phyloP scores from a whole-genome alignment of 2,113 vertebrate species.

The Ameiurus melas region DNA sequence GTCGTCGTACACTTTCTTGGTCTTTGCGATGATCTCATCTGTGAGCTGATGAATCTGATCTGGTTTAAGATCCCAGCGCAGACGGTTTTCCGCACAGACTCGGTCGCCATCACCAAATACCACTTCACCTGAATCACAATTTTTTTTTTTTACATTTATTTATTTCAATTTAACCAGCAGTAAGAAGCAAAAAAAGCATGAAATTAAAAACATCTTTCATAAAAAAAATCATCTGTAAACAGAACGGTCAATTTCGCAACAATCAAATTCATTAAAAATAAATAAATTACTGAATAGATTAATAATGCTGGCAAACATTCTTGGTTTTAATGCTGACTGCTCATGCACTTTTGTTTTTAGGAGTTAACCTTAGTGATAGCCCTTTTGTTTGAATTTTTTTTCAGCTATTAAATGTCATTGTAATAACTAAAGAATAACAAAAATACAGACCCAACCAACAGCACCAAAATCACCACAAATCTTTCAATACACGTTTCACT shows the following conservation, averaged over 20 bases:
- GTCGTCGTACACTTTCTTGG: constrained; percentile 85
- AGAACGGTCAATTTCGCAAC: too few relatives aligned
- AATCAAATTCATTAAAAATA: background rate
- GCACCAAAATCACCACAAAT: background rate
- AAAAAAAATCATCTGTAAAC: background rate
- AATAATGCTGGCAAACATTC: background rate
- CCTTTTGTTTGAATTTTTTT: background rate
- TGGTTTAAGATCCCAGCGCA: constrained; percentile 86
- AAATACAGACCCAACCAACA: background rate
- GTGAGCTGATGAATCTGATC: constrained; percentile 79
- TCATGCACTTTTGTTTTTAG: background rate
- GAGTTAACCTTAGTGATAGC: background rate
- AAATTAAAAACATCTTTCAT: background rate
- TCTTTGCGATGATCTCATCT: constrained; percentile 76
- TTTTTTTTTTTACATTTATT: background rate
- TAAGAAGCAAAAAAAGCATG: background rate
- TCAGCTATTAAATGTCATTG: background rate
- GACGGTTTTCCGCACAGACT: constrained; percentile 66
- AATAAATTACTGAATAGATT: too few relatives aligned
- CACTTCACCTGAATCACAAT: constrained; percentile 69
- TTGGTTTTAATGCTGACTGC: background rate
- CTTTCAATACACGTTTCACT: background rate
- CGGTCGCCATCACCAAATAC: constrained; percentile 62
- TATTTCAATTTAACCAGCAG: background rate
- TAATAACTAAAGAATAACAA: background rate